A percentile compares a stretch with the other conserved stretches of the same genome.
These are phyloP conservation scores for Ormia ochracea DNA, from an alignment of 2,888 invertebrate species.

Conservation along the genomic window DNA sequence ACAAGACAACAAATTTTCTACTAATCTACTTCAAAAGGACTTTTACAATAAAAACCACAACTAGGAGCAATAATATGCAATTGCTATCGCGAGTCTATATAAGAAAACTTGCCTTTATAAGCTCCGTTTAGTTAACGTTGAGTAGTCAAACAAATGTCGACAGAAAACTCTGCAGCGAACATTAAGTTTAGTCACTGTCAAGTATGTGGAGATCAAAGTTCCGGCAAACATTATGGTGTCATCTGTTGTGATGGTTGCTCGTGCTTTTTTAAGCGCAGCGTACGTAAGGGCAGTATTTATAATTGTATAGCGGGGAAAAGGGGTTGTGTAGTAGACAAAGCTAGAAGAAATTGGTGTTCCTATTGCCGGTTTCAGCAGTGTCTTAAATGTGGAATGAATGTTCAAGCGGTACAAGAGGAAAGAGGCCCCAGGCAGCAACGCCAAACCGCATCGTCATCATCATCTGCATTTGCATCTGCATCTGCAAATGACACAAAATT, in stretches of 20 bases:
- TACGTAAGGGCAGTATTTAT: slow-evolving; percentile 84
- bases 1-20: background rate
- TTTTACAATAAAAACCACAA: slow-evolving; percentile 7
- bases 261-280: slow-evolving; percentile 91
- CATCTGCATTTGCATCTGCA: background rate
- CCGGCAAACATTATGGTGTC: slow-evolving; percentile 90
- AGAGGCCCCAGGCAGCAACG: slow-evolving; percentile 82
- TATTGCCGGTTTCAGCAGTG: slow-evolving; percentile 88
- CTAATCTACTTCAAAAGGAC: slow-evolving; percentile 15
- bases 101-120: slow-evolving; percentile 38
- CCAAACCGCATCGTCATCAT: background rate
- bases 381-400: slow-evolving; percentile 87
- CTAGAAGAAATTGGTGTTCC: slow-evolving; percentile 91
- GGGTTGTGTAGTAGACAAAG: slow-evolving; percentile 86
- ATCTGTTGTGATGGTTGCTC: slow-evolving; percentile 92
- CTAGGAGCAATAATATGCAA: slow-evolving; percentile 9
- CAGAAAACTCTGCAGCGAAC: slow-evolving; percentile 14
- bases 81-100: slow-evolving; percentile 41
- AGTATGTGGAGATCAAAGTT: slow-evolving; percentile 89
- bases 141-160: background rate
- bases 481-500: background rate
- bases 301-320: slow-evolving; percentile 88
- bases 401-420: slow-evolving; percentile 89
- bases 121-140: slow-evolving; percentile 35
- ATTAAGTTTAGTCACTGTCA: slow-evolving; percentile 78